phyloP scores from a whole-genome alignment of 2,113 vertebrate species.

The Montifringilla adamsi region DNA sequence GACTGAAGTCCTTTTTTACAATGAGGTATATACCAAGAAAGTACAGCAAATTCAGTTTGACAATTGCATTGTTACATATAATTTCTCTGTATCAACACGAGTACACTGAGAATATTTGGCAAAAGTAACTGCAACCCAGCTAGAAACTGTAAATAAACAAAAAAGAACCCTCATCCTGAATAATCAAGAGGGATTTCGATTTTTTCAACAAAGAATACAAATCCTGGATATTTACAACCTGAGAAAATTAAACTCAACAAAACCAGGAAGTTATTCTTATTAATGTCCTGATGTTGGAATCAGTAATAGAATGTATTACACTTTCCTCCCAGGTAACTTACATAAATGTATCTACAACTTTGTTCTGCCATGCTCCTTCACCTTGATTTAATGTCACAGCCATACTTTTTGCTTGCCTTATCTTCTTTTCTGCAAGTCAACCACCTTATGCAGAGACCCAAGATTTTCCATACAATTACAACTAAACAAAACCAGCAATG shows the following conservation, averaged over 20 bases:
- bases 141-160: background rate
- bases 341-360: background rate
- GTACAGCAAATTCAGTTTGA: background rate
- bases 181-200: rapidly evolving
- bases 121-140: background rate
- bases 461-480: background rate
- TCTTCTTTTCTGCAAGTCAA: background rate
- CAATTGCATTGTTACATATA: background rate
- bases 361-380: background rate
- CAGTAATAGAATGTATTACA: background rate
- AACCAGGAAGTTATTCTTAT: background rate
- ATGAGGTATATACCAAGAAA: background rate
- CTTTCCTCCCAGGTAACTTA: background rate
- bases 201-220: background rate
- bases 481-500: background rate
- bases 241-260: background rate
- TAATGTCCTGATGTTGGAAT: background rate
- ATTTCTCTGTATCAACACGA: background rate
- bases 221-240: background rate
- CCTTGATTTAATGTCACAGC: background rate
- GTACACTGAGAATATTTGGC: background rate
- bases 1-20: background rate
- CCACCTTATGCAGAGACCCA: background rate
- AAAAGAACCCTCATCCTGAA: background rate
- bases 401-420: background rate